Conservation (phyloP, 2,797 vertebrate species). For the Falco naumanni region DNA sequence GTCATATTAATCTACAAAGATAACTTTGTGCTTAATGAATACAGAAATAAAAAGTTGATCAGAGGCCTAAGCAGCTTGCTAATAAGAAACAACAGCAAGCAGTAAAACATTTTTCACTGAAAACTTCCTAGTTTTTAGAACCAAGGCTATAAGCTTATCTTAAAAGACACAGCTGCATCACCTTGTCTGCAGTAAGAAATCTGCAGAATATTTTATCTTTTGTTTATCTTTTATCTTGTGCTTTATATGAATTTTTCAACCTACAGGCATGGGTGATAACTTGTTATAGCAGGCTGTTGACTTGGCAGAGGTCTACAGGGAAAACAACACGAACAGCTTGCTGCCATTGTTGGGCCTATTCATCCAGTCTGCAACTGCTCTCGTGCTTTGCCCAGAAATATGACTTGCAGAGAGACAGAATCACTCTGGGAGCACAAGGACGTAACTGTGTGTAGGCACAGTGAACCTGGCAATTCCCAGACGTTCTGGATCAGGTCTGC, state of each 20-base stretch:
- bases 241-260: neutral
- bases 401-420: neutral
- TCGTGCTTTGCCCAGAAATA: neutral
- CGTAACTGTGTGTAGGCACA: neutral
- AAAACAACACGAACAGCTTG: neutral
- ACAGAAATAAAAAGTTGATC: neutral
- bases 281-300: neutral
- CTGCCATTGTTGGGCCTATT: neutral
- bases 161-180: neutral
- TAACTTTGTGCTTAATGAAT: neutral
- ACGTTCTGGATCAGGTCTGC: neutral
- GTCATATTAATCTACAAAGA: neutral
- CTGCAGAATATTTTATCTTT: neutral
- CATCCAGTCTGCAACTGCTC: neutral
- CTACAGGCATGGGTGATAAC: accelerated
- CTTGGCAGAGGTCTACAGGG: neutral
- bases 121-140: neutral
- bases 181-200: neutral
- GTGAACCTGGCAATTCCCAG: neutral
- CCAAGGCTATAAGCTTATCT: neutral
- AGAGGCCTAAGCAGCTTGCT: neutral
- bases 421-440: neutral
- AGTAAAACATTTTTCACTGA: neutral
- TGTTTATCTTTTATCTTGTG: neutral
- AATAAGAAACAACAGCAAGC: neutral